Evolutionary conservation across 1,140 invertebrate genomes (phyloP).

Genomic region (Adelges cooleyi): DNA sequence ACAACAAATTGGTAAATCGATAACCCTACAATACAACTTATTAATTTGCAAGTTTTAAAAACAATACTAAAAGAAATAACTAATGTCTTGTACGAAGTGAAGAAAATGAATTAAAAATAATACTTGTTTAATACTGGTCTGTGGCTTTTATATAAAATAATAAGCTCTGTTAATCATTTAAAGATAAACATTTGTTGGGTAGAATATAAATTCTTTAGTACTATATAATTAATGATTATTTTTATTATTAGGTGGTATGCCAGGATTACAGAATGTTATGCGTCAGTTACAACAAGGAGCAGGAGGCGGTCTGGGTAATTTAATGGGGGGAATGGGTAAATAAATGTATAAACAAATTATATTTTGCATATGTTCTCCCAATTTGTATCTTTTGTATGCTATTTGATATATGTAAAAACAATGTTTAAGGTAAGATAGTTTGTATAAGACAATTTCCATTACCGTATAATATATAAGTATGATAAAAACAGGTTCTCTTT

Average conservation of each 20-base stretch:
- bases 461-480: too few species aligned
- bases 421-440: not conserved
- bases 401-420: conserved; percentile 3
- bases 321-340: conserved; percentile 58
- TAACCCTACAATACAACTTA: not conserved
- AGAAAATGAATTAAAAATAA: too few species aligned
- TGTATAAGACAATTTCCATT: too few species aligned
- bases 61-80: too few species aligned
- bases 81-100: too few species aligned
- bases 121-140: too few species aligned
- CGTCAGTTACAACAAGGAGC: conserved; percentile 86
- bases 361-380: not conserved
- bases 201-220: too few species aligned
- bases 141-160: too few species aligned
- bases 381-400: not conserved
- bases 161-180: too few species aligned
- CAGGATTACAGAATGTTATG: conserved; percentile 96
- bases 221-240: too few species aligned
- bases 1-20: conserved; percentile 78
- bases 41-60: not conserved
- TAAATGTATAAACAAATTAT: not conserved
- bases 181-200: conserved; percentile 44
- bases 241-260: conserved; percentile 66
- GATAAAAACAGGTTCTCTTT: too few species aligned
- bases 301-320: conserved; percentile 57